Base-by-base conservation (phyloP, 2,888 invertebrate genomes). In the Tetragnatha montana region DNA sequence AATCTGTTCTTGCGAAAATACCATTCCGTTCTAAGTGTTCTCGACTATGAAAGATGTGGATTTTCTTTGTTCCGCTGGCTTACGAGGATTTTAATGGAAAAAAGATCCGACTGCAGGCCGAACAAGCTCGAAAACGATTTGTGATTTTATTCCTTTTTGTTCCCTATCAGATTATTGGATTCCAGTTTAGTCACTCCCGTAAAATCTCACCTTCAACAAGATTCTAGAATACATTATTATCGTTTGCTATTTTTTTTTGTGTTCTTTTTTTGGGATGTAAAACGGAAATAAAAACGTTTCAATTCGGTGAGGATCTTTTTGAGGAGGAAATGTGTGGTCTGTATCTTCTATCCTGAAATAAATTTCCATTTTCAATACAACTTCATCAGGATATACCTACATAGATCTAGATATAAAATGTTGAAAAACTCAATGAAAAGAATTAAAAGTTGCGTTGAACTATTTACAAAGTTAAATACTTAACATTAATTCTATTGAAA, bases 91-190 rank as follows among this genome's bases (percentile, higher is more conserved):
- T 74, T 83, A 75, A 75, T 75, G 60, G 68, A 75, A 68, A 83
- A 68, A 83, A 75, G 68, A 75, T 75, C 75, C 3, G 35, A 17
- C 19, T n/a, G n/a, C 47, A 68, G 35, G 68, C 74, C 75, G 75
- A 75, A 22, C 68, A 47, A 83, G 74, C 75, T 51, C 68, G 75
- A 74, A 83, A 83, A 75, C 83, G 68, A 75, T 83, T 74, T 75
- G 22, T 68, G 75, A 75, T 83, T 83, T 22, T 83, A 60, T 83
- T 75, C n/a, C 69, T 69, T 50, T 81, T 81, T 35, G 47, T 68
- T 68, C 50, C 21, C 68, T 17, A 51, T 81, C 51, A 82, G 82
- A 74, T 82, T 82, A 82, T 82, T 71, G 82, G 82, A 82, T 82
- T 82, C 35, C 82, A 50, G 71, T 82, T 82, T 74, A 82, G 82